Conservation (phyloP, 2,797 vertebrate genomes). For the Pangasius sanitwongsei region DNA sequence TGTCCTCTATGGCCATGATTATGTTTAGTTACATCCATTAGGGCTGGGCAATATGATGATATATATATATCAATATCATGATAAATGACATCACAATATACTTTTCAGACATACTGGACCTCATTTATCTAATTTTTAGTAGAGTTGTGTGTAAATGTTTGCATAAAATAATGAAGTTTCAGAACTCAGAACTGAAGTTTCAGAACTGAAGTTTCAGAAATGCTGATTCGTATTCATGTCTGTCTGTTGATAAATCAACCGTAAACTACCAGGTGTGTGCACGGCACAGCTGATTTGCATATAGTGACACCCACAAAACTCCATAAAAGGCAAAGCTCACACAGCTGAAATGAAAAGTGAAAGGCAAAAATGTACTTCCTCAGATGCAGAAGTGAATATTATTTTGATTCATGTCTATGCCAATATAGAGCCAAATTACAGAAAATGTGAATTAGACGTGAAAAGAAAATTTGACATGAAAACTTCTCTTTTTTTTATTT, state of each 20-base stretch:
- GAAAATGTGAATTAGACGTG: not conserved
- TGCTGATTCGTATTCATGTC: not conserved
- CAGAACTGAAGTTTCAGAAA: not conserved
- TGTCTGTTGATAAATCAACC: not conserved
- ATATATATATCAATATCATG: not conserved
- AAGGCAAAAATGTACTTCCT: not conserved
- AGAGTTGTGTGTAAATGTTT: not conserved
- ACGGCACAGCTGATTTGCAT: no score
- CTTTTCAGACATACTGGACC: not conserved
- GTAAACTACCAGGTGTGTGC: not conserved
- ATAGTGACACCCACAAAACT: not conserved
- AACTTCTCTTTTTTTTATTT: no score
- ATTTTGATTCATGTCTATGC: not conserved
- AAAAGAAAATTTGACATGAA: not conserved
- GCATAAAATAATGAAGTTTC: not conserved
- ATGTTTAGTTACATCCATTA: not conserved
- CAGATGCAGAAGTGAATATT: not conserved
- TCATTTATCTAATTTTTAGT: not conserved
- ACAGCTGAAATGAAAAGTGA: not conserved
- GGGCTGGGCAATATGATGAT: not conserved
- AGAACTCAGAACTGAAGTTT: no score
- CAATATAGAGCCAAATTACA: not conserved
- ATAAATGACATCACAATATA: not conserved
- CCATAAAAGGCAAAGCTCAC: not conserved
- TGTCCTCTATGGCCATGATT: not conserved